phyloP scores from a whole-genome alignment of 2,797 vertebrate species.

The Siniperca undulata region DNA sequence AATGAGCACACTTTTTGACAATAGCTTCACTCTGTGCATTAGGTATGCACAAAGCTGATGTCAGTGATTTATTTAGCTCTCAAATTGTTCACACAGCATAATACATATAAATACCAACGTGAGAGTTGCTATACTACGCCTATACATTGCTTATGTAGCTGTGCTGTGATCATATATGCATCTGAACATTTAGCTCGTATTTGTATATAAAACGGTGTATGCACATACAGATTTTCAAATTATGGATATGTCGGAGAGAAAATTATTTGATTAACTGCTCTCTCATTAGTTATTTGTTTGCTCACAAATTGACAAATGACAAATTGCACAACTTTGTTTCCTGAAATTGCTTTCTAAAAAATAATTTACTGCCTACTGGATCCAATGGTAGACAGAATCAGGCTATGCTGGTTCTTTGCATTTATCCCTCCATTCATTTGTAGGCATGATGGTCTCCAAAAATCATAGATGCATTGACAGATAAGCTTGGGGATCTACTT shows the following conservation, averaged over 20 bases:
- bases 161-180: not conserved
- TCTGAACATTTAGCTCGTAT: not conserved
- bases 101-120: not conserved
- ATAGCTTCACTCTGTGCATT: not conserved
- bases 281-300: not conserved
- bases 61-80: not conserved
- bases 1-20: conserved; percentile 1
- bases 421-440: not conserved
- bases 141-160: not conserved
- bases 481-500: not conserved
- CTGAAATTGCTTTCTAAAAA: conserved; percentile 26
- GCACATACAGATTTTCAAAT: not conserved
- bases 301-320: not conserved
- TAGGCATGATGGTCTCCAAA: not conserved
- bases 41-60: not conserved
- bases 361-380: conserved; percentile 1
- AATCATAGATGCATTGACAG: not conserved
- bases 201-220: not conserved
- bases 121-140: not conserved
- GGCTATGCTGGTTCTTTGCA: not conserved
- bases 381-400: not conserved
- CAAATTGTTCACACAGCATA: not conserved
- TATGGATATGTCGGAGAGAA: not conserved
- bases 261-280: conserved; percentile 10
- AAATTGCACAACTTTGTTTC: conserved; percentile 1